Percentiles rank a stretch among this genome's conserved stretches.
These are phyloP conservation scores for Octodon degus DNA, from an alignment of 2,113 vertebrate genomes.

Conservation along the genomic window DNA sequence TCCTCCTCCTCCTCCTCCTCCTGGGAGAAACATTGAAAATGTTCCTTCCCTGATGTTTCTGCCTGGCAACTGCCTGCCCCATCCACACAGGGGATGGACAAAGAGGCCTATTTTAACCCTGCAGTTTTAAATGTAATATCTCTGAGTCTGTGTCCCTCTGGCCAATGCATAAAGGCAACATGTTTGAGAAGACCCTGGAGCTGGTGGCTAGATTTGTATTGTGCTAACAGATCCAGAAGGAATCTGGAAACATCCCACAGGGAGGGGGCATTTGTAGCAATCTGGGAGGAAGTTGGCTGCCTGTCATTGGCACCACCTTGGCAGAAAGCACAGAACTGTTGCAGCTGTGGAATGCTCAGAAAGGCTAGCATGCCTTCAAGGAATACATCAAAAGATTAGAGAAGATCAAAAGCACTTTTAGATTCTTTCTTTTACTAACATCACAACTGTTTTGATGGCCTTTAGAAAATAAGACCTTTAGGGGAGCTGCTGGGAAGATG, in stretches of 20 bases:
- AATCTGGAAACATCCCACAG: too few species aligned
- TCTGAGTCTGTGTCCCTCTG: neutral
- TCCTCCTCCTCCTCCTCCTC: too few species aligned
- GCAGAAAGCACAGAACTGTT: neutral
- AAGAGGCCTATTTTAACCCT: neutral
- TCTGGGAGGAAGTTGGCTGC: neutral
- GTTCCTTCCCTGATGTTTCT: too few species aligned
- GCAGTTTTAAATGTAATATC: neutral
- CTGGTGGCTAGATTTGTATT: neutral
- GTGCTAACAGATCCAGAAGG: neutral
- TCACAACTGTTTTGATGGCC: neutral
- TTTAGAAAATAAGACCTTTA: neutral
- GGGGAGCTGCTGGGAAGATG: neutral
- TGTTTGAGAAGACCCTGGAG: neutral
- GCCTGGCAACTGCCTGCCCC: too few species aligned
- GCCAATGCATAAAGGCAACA: neutral
- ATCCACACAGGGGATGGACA: too few species aligned
- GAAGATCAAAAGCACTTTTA: neutral
- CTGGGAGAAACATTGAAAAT: too few species aligned
- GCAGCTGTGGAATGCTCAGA: neutral
- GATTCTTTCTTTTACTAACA: neutral
- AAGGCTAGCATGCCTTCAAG: neutral
- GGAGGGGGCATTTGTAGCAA: too few species aligned
- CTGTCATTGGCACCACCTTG: neutral
- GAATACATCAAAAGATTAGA: neutral